phyloP scores from a whole-genome alignment of 2,888 invertebrate species.

The Dicyrtomina minuta region DNA sequence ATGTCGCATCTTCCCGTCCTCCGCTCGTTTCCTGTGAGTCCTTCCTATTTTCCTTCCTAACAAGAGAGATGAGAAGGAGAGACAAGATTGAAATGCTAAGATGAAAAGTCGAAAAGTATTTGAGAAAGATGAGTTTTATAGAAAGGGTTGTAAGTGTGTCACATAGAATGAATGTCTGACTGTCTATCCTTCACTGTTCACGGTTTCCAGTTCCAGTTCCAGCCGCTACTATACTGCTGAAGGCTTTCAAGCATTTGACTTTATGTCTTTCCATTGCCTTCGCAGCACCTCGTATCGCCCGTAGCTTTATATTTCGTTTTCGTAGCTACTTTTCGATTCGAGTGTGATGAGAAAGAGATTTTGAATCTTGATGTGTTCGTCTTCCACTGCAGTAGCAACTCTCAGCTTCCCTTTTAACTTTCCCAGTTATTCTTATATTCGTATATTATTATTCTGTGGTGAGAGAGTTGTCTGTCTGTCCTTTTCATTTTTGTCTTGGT shows the following conservation, averaged over 20 bases:
- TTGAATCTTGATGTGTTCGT: too few relatives aligned
- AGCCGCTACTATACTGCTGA: not conserved
- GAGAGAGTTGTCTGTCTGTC: too few relatives aligned
- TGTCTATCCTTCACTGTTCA: not conserved
- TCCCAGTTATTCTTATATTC: too few relatives aligned
- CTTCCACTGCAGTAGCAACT: too few relatives aligned
- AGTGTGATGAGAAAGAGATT: too few relatives aligned
- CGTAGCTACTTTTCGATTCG: too few relatives aligned
- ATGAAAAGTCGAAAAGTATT: conserved; percentile 23
- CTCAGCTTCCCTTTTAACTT: too few relatives aligned
- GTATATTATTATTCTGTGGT: too few relatives aligned
- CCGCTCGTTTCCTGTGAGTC: too few relatives aligned
- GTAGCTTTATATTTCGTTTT: too few relatives aligned
- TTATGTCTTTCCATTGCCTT: not conserved
- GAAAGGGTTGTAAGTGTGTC: conserved; percentile 13
- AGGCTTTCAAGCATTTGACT: not conserved
- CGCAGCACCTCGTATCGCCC: too few relatives aligned
- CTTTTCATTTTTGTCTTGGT: too few relatives aligned
- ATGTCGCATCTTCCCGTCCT: not conserved
- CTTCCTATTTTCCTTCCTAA: not conserved
- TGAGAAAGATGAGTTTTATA: conserved; percentile 23
- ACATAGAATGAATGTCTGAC: conserved; percentile 7
- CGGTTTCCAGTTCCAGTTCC: conserved; percentile 7
- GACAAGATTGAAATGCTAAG: conserved; percentile 31
- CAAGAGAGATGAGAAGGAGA: conserved; percentile 16